Evolutionary conservation across 2,888 invertebrate genomes (phyloP).

Genomic region (Eupithecia vulgata): DNA sequence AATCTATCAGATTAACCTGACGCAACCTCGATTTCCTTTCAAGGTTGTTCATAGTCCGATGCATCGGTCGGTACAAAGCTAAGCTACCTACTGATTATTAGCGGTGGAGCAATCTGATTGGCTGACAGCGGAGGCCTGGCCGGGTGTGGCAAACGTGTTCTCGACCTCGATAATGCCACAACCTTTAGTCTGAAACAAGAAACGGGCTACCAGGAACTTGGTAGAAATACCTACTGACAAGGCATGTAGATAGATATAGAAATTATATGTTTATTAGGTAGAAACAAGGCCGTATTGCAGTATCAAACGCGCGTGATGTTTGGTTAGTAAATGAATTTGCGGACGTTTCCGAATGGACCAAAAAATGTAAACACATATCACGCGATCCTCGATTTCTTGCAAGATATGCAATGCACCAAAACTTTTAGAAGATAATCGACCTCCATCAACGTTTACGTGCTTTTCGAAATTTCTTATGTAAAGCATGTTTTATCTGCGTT

Average conservation of each 20-base stretch:
- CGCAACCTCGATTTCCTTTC: slow-evolving; percentile 65
- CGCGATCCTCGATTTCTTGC: slow-evolving; percentile 21
- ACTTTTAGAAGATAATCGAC: neutral
- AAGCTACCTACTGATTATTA: slow-evolving; percentile 55
- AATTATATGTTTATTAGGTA: neutral
- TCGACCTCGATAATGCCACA: slow-evolving; percentile 58
- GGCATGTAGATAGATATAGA: neutral
- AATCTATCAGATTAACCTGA: slow-evolving; percentile 53
- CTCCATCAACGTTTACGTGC: neutral
- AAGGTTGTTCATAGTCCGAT: slow-evolving; percentile 74
- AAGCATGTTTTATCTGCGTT: neutral
- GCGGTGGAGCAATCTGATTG: slow-evolving; percentile 71
- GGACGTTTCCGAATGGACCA: slow-evolving; percentile 36
- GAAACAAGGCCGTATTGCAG: slow-evolving; percentile 10
- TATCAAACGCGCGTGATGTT: slow-evolving; percentile 46
- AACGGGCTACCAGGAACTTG: slow-evolving; percentile 54
- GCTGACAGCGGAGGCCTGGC: slow-evolving; percentile 74
- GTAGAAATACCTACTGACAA: slow-evolving; percentile 16
- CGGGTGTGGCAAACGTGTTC: slow-evolving; percentile 77
- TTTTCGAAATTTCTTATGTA: neutral
- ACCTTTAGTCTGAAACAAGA: slow-evolving; percentile 53
- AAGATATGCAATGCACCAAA: slow-evolving; percentile 7
- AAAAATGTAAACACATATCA: slow-evolving; percentile 35
- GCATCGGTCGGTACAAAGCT: slow-evolving; percentile 70
- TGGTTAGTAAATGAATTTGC: slow-evolving; percentile 47